These are phyloP conservation scores for Rhinolophus sinicus DNA, from an alignment of 2,113 vertebrate species.

Conservation along the genomic window DNA sequence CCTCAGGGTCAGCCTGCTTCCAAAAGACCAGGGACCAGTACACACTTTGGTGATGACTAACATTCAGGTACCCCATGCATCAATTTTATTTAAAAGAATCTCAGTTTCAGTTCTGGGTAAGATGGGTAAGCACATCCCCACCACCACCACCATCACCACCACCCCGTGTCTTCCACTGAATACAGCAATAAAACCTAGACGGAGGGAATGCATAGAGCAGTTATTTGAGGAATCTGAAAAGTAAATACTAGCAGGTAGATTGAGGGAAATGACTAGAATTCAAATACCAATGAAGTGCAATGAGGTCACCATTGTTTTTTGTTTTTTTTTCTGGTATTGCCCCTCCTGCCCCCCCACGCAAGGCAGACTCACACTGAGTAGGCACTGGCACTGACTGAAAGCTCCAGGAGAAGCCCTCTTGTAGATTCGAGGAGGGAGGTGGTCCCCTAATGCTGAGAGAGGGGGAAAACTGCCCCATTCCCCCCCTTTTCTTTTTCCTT, in stretches of 20 bases:
- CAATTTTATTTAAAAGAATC: background rate
- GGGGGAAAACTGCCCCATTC: background rate
- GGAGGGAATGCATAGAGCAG: background rate
- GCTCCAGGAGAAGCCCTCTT: background rate
- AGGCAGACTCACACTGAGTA: background rate
- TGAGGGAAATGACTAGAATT: background rate
- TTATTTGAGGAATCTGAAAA: conserved; percentile 28
- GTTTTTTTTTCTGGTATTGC: background rate
- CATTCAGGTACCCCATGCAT: background rate
- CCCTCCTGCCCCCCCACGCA: accelerated
- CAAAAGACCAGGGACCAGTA: background rate
- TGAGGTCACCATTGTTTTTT: background rate
- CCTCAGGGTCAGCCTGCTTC: conserved; percentile 3
- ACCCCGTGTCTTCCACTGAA: background rate
- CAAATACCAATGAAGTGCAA: background rate
- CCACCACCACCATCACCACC: too few species aligned
- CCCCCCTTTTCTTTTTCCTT: background rate
- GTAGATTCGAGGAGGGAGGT: background rate
- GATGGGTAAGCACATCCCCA: background rate
- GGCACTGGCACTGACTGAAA: background rate
- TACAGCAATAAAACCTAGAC: background rate
- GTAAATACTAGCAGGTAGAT: background rate
- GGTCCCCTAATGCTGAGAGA: background rate
- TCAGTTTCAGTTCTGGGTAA: background rate
- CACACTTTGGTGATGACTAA: background rate